phyloP scores from a whole-genome alignment of 2,888 invertebrate genomes.

The Alcis repandata region DNA sequence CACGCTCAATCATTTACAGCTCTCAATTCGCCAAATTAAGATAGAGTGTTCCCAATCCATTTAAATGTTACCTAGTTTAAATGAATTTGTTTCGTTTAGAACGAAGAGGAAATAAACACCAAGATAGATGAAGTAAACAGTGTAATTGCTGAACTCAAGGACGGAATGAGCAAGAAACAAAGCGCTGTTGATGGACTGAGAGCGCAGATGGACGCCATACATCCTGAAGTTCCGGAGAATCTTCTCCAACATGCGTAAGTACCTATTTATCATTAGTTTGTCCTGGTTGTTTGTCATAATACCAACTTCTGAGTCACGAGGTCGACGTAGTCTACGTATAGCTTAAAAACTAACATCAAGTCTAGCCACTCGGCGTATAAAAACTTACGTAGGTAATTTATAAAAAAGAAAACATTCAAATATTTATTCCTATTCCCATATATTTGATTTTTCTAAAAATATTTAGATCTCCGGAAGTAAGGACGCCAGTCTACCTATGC shows the following conservation, averaged over 20 bases:
- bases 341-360: too few relatives aligned
- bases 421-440: too few relatives aligned
- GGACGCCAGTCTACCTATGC: too few relatives aligned
- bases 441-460: too few relatives aligned
- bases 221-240: conserved; percentile 60
- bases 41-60: conserved; percentile 11
- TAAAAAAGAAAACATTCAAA: too few relatives aligned
- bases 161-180: conserved; percentile 53
- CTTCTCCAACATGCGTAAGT: conserved; percentile 63
- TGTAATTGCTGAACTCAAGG: conserved; percentile 52
- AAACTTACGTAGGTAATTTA: too few relatives aligned
- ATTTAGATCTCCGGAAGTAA: too few relatives aligned
- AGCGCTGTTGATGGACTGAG: conserved; percentile 56
- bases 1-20: conserved; percentile 6
- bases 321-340: too few relatives aligned
- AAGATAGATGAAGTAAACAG: conserved; percentile 56
- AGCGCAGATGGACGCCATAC: conserved; percentile 50
- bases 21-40: conserved; percentile 15
- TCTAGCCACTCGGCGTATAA: too few relatives aligned
- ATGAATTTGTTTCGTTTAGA: conserved; percentile 51
- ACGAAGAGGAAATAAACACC: conserved; percentile 60
- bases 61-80: conserved; percentile 17
- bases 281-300: background rate
- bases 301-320: too few relatives aligned
- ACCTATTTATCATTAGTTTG: conserved; percentile 17